Percentiles rank a stretch among this genome's conserved stretches.
phyloP scores from a whole-genome alignment of 2,113 vertebrate species.

The Sebastes schlegelii region DNA sequence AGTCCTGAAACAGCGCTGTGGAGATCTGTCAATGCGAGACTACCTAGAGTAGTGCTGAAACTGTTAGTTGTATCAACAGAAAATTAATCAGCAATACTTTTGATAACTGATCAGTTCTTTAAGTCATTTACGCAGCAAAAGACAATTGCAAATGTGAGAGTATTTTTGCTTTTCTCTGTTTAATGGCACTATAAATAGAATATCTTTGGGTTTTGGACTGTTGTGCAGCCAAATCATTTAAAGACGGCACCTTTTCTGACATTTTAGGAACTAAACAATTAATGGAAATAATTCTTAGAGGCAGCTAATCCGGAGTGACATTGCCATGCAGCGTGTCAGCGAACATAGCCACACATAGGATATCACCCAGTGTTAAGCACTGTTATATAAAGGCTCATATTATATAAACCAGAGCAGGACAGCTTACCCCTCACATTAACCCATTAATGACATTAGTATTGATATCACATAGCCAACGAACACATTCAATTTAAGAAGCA shows the following conservation, averaged over 20 bases:
- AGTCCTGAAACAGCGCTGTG: too few species aligned
- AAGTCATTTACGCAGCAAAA: not conserved
- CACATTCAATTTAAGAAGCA: not conserved
- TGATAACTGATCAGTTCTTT: not conserved
- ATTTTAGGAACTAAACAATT: not conserved
- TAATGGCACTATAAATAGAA: not conserved
- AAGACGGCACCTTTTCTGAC: not conserved
- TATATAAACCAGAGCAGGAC: slow-evolving; percentile 24
- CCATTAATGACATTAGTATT: not conserved
- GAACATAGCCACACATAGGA: not conserved
- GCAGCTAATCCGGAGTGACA: not conserved
- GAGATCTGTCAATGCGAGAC: not conserved
- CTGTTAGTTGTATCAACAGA: not conserved
- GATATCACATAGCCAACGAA: not conserved
- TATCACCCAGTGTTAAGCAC: slow-evolving; percentile 5
- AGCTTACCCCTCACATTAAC: not conserved
- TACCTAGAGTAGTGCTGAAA: not conserved
- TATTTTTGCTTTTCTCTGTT: not conserved
- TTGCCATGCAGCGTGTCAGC: not conserved
- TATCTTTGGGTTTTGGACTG: not conserved
- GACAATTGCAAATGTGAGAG: not conserved
- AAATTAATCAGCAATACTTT: not conserved
- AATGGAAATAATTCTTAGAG: not conserved
- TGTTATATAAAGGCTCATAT: slow-evolving; percentile 21
- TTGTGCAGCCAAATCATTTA: not conserved